Evolutionary conservation across 1,140 invertebrate species (phyloP), one percentile per base, ranked within the genome.

Genomic region (Polypedilum pembai): DNA sequence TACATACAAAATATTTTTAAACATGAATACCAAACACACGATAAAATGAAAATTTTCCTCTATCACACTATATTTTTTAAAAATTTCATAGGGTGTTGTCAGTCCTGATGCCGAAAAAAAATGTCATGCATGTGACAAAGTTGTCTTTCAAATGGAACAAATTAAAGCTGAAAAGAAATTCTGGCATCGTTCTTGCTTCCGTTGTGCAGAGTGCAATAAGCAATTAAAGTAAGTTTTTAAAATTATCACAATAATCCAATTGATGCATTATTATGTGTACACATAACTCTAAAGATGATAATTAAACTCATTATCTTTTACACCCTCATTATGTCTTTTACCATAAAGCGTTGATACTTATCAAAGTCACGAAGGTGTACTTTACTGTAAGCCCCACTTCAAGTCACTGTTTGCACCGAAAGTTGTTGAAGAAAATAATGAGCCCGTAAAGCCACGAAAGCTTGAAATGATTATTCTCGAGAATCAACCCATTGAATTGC

Each of bases 341-440:
- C 80, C 18, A 33, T 33, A 33, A 33, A 94, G 93, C 78, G 88
- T 95, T 75, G 94, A 96, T 80, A 94, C 90, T 73, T 97, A 95
- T 83, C 88, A 92, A 80, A 94, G 92, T 79, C 91, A 96, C 80
- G 92, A 95, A 84, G 93, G 93, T 7, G 86, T 86, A 73, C 80
- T 96, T 8, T 97, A 94, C 83, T 98, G 95, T 83, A 94, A 94
- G 82, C 90, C 92, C n/a, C 94, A 97, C 82, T 96, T 96, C 83
- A 93, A 92, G 79, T 88, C 93, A 78, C 86, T 96, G 8, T 96
- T 98, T 82, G 90, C 93, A 76, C 94, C 94, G 17, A 96, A 96
- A 86, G 91, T 89, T 45, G 92, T 94, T 10, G 92, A 94, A 79
- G 89, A 88, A 74, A 86, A 88, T 73, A 88, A 89, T 78, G 84